These are phyloP conservation scores for Eupeodes corollae DNA, from an alignment of 1,140 invertebrate genomes.

Conservation along the genomic window DNA sequence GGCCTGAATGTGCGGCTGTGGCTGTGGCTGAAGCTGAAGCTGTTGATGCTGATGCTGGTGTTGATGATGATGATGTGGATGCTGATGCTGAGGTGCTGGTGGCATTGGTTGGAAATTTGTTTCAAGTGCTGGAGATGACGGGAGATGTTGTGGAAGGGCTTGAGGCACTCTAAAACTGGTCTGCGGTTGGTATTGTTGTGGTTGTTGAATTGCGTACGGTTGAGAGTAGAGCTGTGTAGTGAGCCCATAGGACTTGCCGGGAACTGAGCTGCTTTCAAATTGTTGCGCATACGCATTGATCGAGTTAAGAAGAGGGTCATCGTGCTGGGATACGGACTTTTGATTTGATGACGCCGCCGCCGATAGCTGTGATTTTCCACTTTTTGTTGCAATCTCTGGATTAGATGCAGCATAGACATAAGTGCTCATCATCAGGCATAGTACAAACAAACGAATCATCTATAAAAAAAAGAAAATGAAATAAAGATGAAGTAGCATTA, in stretches of 20 bases:
- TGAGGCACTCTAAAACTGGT: slow-evolving; percentile 23
- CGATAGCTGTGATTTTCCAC: slow-evolving; percentile 17
- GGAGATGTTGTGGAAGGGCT: not conserved
- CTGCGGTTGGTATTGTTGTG: slow-evolving; percentile 16
- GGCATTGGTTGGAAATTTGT: slow-evolving; percentile 31
- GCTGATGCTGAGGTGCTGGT: not conserved
- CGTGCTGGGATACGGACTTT: not conserved
- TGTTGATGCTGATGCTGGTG: not conserved
- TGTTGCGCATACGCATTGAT: slow-evolving; percentile 25
- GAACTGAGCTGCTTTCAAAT: slow-evolving; percentile 12
- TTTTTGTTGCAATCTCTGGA: slow-evolving; percentile 23
- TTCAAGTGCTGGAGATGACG: slow-evolving; percentile 24
- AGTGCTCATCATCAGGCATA: slow-evolving; percentile 10
- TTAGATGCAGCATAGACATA: slow-evolving; percentile 18
- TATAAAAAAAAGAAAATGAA: too few species aligned
- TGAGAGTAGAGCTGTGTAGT: not conserved
- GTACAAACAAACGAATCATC: too few species aligned
- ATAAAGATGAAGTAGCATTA: too few species aligned
- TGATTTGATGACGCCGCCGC: slow-evolving; percentile 14
- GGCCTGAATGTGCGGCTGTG: not conserved
- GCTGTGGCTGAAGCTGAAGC: slow-evolving; percentile 1
- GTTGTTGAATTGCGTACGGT: slow-evolving; percentile 1
- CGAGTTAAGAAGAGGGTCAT: slow-evolving; percentile 25
- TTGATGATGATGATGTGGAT: slow-evolving; percentile 2
- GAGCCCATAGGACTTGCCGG: not conserved